These are phyloP conservation scores for Ochotona princeps DNA, from an alignment of 2,113 vertebrate species.

Conservation along the genomic window DNA sequence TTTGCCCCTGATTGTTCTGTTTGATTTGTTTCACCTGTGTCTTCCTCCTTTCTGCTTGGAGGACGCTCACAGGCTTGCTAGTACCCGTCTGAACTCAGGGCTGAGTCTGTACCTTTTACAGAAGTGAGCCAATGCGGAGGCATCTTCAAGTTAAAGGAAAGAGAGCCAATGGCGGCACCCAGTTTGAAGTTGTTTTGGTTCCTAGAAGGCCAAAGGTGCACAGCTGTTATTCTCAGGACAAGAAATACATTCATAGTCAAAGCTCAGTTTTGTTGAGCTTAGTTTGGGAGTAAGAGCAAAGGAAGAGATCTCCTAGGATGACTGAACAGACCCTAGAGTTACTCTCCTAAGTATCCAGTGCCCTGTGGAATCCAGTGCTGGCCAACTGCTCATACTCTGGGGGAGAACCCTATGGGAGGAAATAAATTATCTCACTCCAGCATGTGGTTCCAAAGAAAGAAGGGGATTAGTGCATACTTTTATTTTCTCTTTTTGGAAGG, in stretches of 20 bases:
- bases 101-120: conserved; percentile 19
- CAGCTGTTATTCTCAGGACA: background rate
- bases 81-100: background rate
- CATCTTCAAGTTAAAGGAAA: background rate
- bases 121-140: background rate
- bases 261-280: background rate
- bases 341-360: background rate
- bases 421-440: background rate
- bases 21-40: conserved; percentile 80
- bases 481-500: no score
- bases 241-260: background rate
- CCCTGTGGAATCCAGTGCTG: background rate
- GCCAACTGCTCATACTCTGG: background rate
- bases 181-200: background rate
- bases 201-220: background rate
- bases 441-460: background rate
- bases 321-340: background rate
- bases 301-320: background rate
- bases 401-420: background rate
- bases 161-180: background rate
- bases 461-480: no score
- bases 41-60: conserved; percentile 60
- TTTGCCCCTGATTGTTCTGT: conserved; percentile 77
- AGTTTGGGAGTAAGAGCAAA: background rate
- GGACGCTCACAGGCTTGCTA: background rate